Evolutionary conservation across 2,797 vertebrate genomes (phyloP).

Genomic region (Prunella strophiata): DNA sequence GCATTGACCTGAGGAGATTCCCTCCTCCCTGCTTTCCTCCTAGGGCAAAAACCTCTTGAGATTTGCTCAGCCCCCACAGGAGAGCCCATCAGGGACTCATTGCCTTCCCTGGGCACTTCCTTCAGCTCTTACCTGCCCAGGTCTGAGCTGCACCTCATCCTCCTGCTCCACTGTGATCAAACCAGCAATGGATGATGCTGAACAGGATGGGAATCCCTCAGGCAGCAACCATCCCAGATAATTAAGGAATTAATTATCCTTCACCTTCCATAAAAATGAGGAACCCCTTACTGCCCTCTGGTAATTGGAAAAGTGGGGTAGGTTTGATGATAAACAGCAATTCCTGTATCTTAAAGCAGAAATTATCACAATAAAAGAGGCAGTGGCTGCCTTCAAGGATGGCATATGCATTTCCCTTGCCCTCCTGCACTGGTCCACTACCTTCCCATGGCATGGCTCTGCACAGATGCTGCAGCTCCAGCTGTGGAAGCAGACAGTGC

Average conservation of each 20-base stretch:
- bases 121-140: neutral
- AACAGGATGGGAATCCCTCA: neutral
- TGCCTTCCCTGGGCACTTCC: neutral
- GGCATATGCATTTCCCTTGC: neutral
- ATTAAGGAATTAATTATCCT: neutral
- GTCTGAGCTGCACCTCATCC: neutral
- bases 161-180: neutral
- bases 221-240: neutral
- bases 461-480: neutral
- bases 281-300: neutral
- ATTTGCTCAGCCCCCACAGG: neutral
- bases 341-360: neutral
- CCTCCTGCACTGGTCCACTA: neutral
- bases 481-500: rapidly evolving
- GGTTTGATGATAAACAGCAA: neutral
- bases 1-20: neutral
- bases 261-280: neutral
- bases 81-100: neutral
- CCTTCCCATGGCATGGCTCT: rapidly evolving
- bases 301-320: neutral
- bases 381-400: neutral
- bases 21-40: neutral
- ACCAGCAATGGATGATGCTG: neutral
- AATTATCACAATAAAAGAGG: neutral
- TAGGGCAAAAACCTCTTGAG: neutral